phyloP scores from a whole-genome alignment of 2,113 vertebrate species.

The Saccopteryx bilineata region DNA sequence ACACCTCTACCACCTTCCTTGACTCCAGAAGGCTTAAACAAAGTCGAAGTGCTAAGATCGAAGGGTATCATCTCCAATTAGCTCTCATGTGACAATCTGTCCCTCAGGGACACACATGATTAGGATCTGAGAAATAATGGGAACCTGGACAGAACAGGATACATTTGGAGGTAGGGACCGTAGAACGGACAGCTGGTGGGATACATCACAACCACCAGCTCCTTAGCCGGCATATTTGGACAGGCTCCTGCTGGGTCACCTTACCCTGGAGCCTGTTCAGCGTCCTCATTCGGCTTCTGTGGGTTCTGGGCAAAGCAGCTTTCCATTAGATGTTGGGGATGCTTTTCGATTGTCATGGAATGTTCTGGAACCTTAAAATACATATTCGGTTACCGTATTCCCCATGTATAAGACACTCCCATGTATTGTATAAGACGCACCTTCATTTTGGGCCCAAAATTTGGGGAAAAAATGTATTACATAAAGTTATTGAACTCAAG shows the following conservation, averaged over 20 bases:
- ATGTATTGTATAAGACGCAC: no score
- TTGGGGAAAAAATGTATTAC: no score
- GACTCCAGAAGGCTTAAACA: not conserved
- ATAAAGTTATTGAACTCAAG: no score
- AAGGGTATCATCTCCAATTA: not conserved
- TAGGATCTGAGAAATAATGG: not conserved
- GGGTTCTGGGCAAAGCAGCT: not conserved
- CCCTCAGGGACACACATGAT: not conserved
- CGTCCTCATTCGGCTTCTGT: not conserved
- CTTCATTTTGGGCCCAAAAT: no score
- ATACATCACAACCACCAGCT: rapidly evolving
- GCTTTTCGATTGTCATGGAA: not conserved
- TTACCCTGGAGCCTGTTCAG: not conserved
- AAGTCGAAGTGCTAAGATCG: not conserved
- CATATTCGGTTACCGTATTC: not conserved
- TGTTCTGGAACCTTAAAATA: conserved; percentile 26
- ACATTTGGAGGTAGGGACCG: not conserved
- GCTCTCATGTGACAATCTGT: not conserved
- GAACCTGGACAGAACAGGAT: not conserved
- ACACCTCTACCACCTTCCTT: not conserved
- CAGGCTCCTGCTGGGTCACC: not conserved
- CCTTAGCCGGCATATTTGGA: not conserved
- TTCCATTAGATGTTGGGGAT: not conserved
- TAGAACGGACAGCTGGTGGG: not conserved
- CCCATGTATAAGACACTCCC: no score